phyloP scores from a whole-genome alignment of 2,797 vertebrate species.

The Picus viridis region DNA sequence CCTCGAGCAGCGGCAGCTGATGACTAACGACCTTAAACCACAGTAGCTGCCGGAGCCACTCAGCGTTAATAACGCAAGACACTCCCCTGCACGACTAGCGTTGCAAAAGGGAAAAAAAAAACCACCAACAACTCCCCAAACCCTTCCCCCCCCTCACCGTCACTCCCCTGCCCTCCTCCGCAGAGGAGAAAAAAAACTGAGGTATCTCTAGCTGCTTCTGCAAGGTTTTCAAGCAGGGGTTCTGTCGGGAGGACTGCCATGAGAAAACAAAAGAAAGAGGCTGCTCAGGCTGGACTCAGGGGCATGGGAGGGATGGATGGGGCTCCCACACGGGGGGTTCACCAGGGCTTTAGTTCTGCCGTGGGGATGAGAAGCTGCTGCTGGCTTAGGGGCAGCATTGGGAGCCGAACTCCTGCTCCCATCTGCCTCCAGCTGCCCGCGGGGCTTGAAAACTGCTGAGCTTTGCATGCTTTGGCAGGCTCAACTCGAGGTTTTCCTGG shows the following conservation, averaged over 20 bases:
- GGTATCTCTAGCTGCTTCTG: not conserved
- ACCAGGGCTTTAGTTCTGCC: not conserved
- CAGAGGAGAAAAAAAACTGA: not conserved
- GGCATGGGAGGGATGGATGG: rapidly evolving
- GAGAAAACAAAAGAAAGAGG: not conserved
- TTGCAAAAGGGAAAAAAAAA: constrained; percentile 1
- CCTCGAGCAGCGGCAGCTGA: not conserved
- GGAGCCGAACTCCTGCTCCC: not conserved
- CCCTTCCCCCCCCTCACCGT: not conserved
- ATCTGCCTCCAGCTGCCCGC: not conserved
- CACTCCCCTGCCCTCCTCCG: not conserved
- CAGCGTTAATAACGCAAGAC: constrained; percentile 53
- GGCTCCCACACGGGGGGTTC: not conserved
- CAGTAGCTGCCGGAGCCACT: not conserved
- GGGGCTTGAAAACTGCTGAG: not conserved
- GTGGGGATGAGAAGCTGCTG: not conserved
- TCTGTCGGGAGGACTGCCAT: rapidly evolving
- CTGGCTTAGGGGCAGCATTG: rapidly evolving
- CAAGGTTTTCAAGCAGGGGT: not conserved
- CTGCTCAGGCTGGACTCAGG: rapidly evolving
- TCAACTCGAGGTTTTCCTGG: not conserved
- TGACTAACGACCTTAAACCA: constrained; percentile 36
- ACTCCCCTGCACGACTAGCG: constrained; percentile 38
- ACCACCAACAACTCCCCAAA: not conserved
- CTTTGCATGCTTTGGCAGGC: not conserved